Conservation (phyloP, 2,888 invertebrate genomes). For the Slavum lentiscoides region DNA sequence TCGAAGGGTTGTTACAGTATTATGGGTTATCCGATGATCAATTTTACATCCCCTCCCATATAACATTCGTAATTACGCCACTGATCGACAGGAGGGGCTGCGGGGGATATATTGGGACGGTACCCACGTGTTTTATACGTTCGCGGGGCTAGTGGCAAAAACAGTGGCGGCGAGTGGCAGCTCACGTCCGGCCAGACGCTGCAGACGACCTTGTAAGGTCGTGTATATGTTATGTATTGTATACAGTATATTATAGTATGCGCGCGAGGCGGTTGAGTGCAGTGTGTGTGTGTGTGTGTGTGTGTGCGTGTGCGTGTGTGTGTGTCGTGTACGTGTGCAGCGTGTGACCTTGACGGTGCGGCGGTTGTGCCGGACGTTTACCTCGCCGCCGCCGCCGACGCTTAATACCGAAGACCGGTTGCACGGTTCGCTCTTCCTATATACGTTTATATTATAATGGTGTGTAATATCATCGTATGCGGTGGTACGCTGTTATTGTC, state of each 20-base stretch:
- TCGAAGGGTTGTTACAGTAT: too few species aligned
- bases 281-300: background rate
- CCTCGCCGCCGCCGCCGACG: constrained; percentile 31
- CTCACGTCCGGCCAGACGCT: constrained; percentile 24
- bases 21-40: too few species aligned
- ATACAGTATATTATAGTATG: too few species aligned
- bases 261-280: too few species aligned
- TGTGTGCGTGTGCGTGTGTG: background rate
- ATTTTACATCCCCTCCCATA: too few species aligned
- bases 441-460: background rate
- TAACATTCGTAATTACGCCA: too few species aligned
- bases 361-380: constrained; percentile 45
- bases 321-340: background rate
- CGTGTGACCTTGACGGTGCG: constrained; percentile 39
- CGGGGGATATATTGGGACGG: too few species aligned
- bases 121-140: background rate
- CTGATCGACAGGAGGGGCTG: too few species aligned
- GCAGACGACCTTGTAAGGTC: constrained; percentile 52
- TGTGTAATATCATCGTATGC: background rate
- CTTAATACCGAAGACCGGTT: constrained; percentile 34
- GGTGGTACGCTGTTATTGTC: background rate
- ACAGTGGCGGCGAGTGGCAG: background rate
- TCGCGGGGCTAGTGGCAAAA: background rate
- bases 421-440: constrained; percentile 24
- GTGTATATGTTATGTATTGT: background rate